Evolutionary conservation across 2,888 invertebrate species (phyloP).

Genomic region (Cephus runcator): DNA sequence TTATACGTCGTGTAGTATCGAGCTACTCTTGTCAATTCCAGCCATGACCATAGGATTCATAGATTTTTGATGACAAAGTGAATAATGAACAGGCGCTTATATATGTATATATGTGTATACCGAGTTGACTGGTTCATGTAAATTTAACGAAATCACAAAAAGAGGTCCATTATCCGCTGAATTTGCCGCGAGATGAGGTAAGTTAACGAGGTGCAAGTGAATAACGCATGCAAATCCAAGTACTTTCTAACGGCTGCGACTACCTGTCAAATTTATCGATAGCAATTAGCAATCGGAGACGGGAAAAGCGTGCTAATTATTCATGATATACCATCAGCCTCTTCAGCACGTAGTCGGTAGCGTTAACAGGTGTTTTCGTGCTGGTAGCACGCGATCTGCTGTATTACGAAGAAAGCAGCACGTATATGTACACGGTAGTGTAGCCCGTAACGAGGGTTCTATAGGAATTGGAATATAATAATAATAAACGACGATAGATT

Average conservation of each 20-base stretch:
- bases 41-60: background rate
- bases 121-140: constrained; percentile 13
- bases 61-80: background rate
- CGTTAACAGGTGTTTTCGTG: constrained; percentile 23
- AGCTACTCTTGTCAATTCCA: background rate
- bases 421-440: background rate
- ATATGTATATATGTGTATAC: background rate
- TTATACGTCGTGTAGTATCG: background rate
- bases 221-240: constrained; percentile 24
- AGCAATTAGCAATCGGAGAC: constrained; percentile 31
- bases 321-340: constrained; percentile 27
- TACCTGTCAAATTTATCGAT: constrained; percentile 39
- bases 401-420: background rate
- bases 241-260: constrained; percentile 34
- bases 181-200: background rate
- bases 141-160: constrained; percentile 15
- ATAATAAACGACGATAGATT: background rate
- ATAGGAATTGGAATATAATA: background rate
- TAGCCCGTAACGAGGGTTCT: background rate
- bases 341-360: background rate
- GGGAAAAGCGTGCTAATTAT: constrained; percentile 38
- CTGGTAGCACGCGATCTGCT: background rate
- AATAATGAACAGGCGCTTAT: background rate
- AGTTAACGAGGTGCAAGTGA: constrained; percentile 26
- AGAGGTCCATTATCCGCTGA: background rate